These are phyloP conservation scores for Columbina picui DNA, from an alignment of 2,113 vertebrate species.

Conservation along the genomic window DNA sequence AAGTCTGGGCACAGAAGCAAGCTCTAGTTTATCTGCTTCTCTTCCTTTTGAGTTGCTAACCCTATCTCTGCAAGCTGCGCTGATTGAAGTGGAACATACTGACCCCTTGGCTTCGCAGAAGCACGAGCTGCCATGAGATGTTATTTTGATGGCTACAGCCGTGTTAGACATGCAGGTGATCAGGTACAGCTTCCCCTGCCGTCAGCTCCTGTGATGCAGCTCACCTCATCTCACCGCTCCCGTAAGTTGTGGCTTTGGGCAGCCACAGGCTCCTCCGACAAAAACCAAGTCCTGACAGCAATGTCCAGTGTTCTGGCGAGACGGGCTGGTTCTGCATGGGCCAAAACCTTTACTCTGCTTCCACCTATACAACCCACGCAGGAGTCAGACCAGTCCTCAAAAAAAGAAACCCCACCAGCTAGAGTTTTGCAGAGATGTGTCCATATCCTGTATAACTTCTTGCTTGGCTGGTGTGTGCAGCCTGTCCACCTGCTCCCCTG, in stretches of 20 bases:
- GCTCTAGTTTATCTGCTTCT: not conserved
- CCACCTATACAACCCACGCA: not conserved
- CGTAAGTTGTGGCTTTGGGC: not conserved
- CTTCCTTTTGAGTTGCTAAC: not conserved
- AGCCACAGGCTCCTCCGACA: not conserved
- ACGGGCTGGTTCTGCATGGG: not conserved
- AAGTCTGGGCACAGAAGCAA: not conserved
- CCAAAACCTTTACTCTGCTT: not conserved
- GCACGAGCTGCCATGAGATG: not conserved
- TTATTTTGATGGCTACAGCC: not conserved
- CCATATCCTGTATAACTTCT: not conserved
- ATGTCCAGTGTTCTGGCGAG: not conserved
- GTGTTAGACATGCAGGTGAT: rapidly evolving
- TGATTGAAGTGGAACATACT: no score
- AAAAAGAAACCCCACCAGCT: not conserved
- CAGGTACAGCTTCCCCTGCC: not conserved
- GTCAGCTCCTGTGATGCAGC: not conserved
- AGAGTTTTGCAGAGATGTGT: not conserved
- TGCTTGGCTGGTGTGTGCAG: not conserved
- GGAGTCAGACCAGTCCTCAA: not conserved
- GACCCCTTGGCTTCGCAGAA: not conserved
- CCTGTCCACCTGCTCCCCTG: not conserved
- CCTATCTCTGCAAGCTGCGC: not conserved
- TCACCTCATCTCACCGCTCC: not conserved
- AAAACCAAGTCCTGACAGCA: no score